These are phyloP conservation scores for Gymnogyps californianus DNA, from an alignment of 2,113 vertebrate genomes.

Conservation along the genomic window DNA sequence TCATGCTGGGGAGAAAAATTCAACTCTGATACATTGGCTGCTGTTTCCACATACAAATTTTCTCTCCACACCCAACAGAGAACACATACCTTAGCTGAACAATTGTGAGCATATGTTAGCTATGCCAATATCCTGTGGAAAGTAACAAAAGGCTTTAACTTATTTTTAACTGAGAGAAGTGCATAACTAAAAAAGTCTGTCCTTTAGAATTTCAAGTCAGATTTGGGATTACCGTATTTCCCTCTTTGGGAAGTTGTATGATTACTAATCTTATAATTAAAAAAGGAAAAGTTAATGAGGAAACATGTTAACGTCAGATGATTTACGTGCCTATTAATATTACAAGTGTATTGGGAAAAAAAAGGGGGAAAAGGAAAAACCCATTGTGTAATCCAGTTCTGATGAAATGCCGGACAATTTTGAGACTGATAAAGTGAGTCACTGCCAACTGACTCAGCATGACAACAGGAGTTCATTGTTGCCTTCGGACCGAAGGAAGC, in stretches of 20 bases:
- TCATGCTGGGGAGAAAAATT: background rate
- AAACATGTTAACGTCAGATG: background rate
- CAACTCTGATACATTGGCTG: background rate
- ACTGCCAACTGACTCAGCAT: conserved; percentile 65
- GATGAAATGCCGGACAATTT: conserved; percentile 52
- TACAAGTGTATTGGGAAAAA: background rate
- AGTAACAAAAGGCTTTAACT: conserved; percentile 40
- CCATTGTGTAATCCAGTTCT: conserved; percentile 46
- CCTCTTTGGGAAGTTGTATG: conserved; percentile 39
- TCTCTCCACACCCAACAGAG: conserved; percentile 26
- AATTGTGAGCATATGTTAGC: conserved; percentile 31
- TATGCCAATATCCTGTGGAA: conserved; percentile 52
- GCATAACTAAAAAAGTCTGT: background rate
- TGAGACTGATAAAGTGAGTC: conserved; percentile 51
- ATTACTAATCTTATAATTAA: conserved; percentile 51
- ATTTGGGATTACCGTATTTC: conserved; percentile 22
- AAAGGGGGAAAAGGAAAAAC: background rate
- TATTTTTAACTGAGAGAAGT: conserved; percentile 36
- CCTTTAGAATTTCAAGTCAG: conserved; percentile 30
- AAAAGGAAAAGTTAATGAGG: conserved; percentile 58
- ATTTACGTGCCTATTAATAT: conserved; percentile 39
- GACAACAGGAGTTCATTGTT: conserved; percentile 60
- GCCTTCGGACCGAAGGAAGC: conserved; percentile 36
- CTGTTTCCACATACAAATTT: conserved; percentile 1
- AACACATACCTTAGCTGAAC: conserved; percentile 42